phyloP scores from a whole-genome alignment of 2,888 invertebrate genomes.

The Fissipunctia ypsillon region DNA sequence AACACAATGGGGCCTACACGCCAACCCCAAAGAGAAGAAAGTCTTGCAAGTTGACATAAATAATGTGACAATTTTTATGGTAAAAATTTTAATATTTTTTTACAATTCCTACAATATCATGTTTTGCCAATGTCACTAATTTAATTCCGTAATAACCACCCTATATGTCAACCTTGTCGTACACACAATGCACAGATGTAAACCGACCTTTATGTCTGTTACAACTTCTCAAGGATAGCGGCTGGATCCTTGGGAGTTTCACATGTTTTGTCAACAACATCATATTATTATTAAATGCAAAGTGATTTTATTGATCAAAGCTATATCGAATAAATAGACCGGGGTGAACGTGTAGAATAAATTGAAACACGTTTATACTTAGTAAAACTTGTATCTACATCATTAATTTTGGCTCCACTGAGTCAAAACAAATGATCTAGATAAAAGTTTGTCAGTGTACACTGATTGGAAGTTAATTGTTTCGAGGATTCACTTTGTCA shows the following conservation, averaged over 20 bases:
- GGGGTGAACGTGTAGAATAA: not conserved
- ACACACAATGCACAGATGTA: slow-evolving; percentile 29
- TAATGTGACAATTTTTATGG: too few relatives aligned
- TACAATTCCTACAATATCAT: not conserved
- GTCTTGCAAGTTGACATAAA: too few relatives aligned
- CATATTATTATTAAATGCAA: slow-evolving; percentile 41
- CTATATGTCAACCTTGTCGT: slow-evolving; percentile 20
- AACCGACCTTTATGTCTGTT: slow-evolving; percentile 35
- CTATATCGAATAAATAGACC: not conserved
- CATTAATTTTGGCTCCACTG: not conserved
- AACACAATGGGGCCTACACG: too few relatives aligned
- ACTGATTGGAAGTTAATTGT: not conserved
- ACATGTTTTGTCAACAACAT: slow-evolving; percentile 70
- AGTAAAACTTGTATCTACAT: not conserved
- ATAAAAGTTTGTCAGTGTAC: too few relatives aligned
- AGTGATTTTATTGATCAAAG: slow-evolving; percentile 46
- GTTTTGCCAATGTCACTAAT: slow-evolving; percentile 5
- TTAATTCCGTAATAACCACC: not conserved
- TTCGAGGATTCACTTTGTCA: not conserved
- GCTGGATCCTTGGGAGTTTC: slow-evolving; percentile 57
- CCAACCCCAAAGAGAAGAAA: too few relatives aligned
- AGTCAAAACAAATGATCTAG: too few relatives aligned
- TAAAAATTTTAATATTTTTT: too few relatives aligned
- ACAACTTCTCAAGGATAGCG: slow-evolving; percentile 55
- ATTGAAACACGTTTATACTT: slow-evolving; percentile 15